Evolutionary conservation across 2,113 vertebrate species (phyloP), one percentile per base, ranked within the genome.

Genomic region (Mus spicilegus): DNA sequence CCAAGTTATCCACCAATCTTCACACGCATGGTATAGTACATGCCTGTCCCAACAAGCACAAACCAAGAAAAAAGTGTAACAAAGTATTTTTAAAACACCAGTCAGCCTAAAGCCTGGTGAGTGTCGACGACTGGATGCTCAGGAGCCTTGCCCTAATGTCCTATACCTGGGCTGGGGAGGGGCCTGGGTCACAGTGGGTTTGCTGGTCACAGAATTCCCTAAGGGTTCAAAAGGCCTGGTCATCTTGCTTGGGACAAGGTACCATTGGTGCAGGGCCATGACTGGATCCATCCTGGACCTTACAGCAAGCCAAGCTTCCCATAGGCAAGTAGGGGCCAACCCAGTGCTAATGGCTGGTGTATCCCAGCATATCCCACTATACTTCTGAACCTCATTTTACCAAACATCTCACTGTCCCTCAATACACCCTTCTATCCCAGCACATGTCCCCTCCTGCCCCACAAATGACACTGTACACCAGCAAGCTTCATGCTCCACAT

Each of bases 41-140:
- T 49, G 82, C n/a, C 19, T 67, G 28, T 10, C 17, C 84, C 22
- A 10, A 22, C 0, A 0, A 1, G 70, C 76, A 39, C 49, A 86
- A 30, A 22, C 16, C 42, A 67, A 87, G 49, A 13, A 69, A 13
- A 33, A 49, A 33, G 20, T 30, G 10, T 19, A 49, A 67, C 12
- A 67, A 49, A 20, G 49, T 49, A 36, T 7, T 42, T 46, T 30
- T 36, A 69, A 87, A 49, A 36, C 49, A 75, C 42, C 5, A 87
- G 26, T 69, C 33, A 54, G 46, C 14, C 33, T 72, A 16, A 39
- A 89, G 30, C 16, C n/a, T 17, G 22, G 4, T 28, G 69, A 1
- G 46, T 11, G 61, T 12, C 9, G 28, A 13, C 5, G 2, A 0
- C 22, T 5, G 6, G 14, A 0, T 5, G 70, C 51, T 49, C 33